Evolutionary conservation across 1,140 invertebrate genomes (phyloP).

Genomic region (Tribolium madens): DNA sequence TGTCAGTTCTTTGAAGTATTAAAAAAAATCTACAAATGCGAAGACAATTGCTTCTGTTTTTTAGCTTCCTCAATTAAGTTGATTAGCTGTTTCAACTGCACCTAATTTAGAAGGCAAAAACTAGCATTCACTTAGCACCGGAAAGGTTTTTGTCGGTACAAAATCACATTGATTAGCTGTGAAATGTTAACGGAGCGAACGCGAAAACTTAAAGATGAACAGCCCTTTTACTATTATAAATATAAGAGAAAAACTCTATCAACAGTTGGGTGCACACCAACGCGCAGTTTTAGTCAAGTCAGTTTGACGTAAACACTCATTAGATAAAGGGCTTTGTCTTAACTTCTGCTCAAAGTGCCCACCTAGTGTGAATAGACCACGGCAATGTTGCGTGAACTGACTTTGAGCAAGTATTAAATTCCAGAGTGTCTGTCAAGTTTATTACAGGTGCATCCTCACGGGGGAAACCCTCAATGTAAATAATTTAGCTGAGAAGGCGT

Average conservation of each 20-base stretch:
- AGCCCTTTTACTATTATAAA: slow-evolving; percentile 10
- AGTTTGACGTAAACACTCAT: slow-evolving; percentile 7
- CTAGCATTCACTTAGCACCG: not conserved
- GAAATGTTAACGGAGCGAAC: not conserved
- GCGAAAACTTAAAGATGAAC: slow-evolving; percentile 17
- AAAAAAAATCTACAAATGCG: not conserved
- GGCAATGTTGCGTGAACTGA: slow-evolving; percentile 28
- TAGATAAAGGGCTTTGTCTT: slow-evolving; percentile 38
- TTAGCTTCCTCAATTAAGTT: slow-evolving; percentile 26
- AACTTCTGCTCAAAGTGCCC: slow-evolving; percentile 37
- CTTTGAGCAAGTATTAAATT: slow-evolving; percentile 41
- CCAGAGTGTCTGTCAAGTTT: slow-evolving; percentile 10
- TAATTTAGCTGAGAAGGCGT: slow-evolving; percentile 12
- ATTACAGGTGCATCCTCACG: slow-evolving; percentile 29
- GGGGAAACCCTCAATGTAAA: slow-evolving; percentile 23
- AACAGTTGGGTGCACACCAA: slow-evolving; percentile 25
- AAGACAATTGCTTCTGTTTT: slow-evolving; percentile 1
- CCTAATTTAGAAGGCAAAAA: slow-evolving; percentile 1
- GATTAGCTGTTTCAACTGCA: not conserved
- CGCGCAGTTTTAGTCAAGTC: slow-evolving; percentile 4
- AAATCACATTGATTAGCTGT: slow-evolving; percentile 25
- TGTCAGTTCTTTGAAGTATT: not conserved
- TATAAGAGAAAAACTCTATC: slow-evolving; percentile 20
- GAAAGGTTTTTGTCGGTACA: not conserved
- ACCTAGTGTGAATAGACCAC: slow-evolving; percentile 37